Evolutionary conservation across 35 echinoderm and acorn worm species (phyloP), one percentile per base, ranked within the genome.

Genomic region (Holothuria glaberrima): DNA sequence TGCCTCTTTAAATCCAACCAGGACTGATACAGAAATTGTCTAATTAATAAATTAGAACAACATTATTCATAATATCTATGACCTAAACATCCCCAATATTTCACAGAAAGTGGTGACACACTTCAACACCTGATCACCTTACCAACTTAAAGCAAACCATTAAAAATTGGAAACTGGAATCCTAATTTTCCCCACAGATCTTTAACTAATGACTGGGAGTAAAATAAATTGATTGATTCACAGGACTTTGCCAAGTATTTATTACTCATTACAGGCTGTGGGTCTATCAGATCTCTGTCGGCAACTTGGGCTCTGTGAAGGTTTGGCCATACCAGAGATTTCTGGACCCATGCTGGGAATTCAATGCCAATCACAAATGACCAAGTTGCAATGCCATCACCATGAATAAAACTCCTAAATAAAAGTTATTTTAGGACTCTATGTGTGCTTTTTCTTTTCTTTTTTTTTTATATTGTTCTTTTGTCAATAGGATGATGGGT

Each of bases 311-410:
- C 36, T 41, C 2, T 41, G 36, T 41, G 36, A 9, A 65, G 62
- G 21, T 16, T 44, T 30, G 16, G 32, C 71, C 71, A 75, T 75
- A 75, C 71, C 71, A 75, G 71, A 44, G 33, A 75, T 75, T 75
- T 75, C 46, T 75, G 71, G 34, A 41, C 14, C 21, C 71, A 24
- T 75, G 71, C 71, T 75, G 71, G 71, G 20, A 44, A 44, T 75
- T 75, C 34, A 75, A 14, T 75, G 21, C 46, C 71, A 7, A 21
- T 28, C 9, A 75, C 35, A 17, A 41, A 41, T 75, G 71, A 36
- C 19, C 10, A 22, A 44, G 34, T 44, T 20, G 35, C 69, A 28
- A 31, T 44, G 46, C 71, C 71, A 75, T 14, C 62, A 24, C 28
- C 36, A 41, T 41, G 62, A 65, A 41, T 35, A 30, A 75, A 75